Conservation (phyloP, 2,797 vertebrate genomes). For the Clarias fuscus region DNA sequence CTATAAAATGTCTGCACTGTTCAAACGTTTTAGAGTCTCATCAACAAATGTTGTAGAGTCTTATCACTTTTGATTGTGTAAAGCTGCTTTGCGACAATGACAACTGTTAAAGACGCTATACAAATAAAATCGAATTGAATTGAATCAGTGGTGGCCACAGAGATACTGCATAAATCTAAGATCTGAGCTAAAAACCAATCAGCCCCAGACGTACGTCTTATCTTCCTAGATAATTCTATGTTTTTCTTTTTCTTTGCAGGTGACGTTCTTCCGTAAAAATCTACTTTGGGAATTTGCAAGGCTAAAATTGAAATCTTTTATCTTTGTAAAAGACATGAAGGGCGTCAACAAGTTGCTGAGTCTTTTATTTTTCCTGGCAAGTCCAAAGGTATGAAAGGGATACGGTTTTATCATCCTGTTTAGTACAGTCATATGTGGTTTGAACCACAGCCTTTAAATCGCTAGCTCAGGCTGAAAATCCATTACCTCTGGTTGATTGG, state of each 20-base stretch:
- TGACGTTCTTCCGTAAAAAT: background rate
- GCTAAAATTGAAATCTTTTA: background rate
- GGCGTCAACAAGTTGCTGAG: background rate
- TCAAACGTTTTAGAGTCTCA: too few relatives aligned
- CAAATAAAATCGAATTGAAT: too few relatives aligned
- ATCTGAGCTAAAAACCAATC: background rate
- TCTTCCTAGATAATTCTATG: background rate
- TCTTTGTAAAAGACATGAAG: background rate
- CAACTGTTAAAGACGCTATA: too few relatives aligned
- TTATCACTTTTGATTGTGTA: too few relatives aligned
- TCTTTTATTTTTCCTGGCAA: background rate
- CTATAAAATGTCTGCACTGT: too few relatives aligned
- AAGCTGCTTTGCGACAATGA: too few relatives aligned
- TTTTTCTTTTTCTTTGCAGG: background rate
- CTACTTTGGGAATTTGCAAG: background rate
- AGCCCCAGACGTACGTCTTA: background rate
- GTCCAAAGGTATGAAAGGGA: too few relatives aligned
- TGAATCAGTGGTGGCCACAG: background rate
- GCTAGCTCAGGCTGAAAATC: background rate
- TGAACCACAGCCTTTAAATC: conserved; percentile 3
- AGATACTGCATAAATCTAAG: background rate
- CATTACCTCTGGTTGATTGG: background rate
- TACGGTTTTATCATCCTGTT: background rate
- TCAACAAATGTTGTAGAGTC: too few relatives aligned
- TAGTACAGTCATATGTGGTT: background rate